These are phyloP conservation scores for Scaptomyza parva DNA, from an alignment of 2,888 invertebrate species.

Conservation along the genomic window DNA sequence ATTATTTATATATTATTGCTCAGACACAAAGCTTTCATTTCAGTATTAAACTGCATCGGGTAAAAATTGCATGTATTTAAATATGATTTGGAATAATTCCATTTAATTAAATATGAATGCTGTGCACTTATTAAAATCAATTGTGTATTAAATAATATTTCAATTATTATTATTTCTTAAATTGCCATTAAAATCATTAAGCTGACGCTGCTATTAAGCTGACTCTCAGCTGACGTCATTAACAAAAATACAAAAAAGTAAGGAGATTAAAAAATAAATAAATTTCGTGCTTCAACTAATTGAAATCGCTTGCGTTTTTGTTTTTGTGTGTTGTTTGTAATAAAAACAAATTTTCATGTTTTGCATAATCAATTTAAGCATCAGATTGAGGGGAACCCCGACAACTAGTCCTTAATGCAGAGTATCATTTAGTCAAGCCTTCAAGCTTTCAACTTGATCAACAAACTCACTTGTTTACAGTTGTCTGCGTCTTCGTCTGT, in stretches of 20 bases:
- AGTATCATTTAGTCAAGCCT: constrained; percentile 5
- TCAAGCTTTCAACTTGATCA: not conserved
- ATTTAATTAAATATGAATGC: constrained; percentile 1
- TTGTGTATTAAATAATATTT: not conserved
- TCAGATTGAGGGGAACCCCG: not conserved
- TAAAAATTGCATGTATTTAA: not conserved
- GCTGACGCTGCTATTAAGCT: not conserved
- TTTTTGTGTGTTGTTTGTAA: too few relatives aligned
- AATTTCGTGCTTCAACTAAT: too few relatives aligned
- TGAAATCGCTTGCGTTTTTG: too few relatives aligned
- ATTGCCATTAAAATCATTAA: not conserved
- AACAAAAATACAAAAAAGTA: not conserved
- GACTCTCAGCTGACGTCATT: not conserved
- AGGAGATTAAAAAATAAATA: not conserved
- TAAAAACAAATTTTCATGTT: not conserved
- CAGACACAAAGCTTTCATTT: not conserved
- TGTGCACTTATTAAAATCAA: not conserved
- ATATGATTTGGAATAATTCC: not conserved
- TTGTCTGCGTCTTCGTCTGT: constrained; percentile 1
- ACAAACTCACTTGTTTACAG: constrained; percentile 9
- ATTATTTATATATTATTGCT: too few relatives aligned
- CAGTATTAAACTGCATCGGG: not conserved
- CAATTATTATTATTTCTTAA: too few relatives aligned
- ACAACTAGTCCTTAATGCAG: constrained; percentile 4
- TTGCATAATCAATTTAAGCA: not conserved